Evolutionary conservation across 2,797 vertebrate species (phyloP), one percentile per base, ranked within the genome.

Genomic region (Sylvilagus floridanus): DNA sequence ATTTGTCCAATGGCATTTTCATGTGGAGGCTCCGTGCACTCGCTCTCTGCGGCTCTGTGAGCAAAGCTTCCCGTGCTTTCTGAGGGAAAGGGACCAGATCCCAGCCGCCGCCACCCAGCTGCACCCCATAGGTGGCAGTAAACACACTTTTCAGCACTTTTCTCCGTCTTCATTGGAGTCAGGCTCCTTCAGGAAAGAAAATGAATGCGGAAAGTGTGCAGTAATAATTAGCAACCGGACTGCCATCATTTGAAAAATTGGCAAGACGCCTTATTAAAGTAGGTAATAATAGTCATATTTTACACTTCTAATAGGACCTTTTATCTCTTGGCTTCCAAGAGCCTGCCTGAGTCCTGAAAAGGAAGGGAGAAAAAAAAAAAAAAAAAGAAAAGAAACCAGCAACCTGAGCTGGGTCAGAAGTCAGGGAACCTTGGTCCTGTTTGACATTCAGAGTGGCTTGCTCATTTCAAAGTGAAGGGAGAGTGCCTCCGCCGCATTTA

Each of bases 41-140:
- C 0, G 21, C 30, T 32, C 13, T 62, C 1, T 0, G 0, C 28
- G 30, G 54, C 63, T 89, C 42, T 88, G 37, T 17, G 16, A 57
- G 8, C 54, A 16, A 69, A 42, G 87, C 35, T 69, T 50, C 26
- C 68, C 0, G 0, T 7, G 35, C 24, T 3, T 30, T 83, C 1
- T 30, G 9, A 0, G 5, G n/a, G 5, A 63, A 60, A 63, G 88
- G 5, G 3, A 60, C 1, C 22, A 7, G 37, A 16, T 8, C 9
- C 0, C 14, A 14, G 14, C 7, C 0, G 2, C 78, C 35, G 14
- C 21, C 47, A 72, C 52, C 89, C 35, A 1, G 17, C n/a, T 52
- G 37, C 71, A 10, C 93, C 97, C 97, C 94, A 95, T 97, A 97
- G 97, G 96, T 96, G 97, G 97, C 97, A 97, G 97, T 96, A 96